Base-by-base conservation (phyloP, 2,113 vertebrate species). In the Pampusana beccarii region DNA sequence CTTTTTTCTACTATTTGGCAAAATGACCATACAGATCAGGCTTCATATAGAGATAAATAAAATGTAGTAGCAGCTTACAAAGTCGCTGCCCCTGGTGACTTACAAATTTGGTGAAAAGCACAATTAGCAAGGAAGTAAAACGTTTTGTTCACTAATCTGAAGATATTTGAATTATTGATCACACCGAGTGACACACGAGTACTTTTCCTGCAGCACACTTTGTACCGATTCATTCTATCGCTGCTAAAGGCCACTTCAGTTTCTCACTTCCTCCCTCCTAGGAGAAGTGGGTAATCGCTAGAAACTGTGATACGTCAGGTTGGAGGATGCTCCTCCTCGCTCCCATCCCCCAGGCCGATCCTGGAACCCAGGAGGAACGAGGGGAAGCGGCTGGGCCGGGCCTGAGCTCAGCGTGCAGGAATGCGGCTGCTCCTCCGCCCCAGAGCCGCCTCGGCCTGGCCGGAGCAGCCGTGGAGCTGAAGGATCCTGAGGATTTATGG, bases 381-480 rank as follows among this genome's bases (percentile, higher is more conserved):
- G 44, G 44, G 44, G 44, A 46, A 46, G 44, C 44, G 44, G 44
- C 44, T 46, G 11, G 40, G 91, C n/a, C 5, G 0, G 50, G 71
- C 26, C 3, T 40, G 21, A 94, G 80, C 93, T 96, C 73, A 94
- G 70, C 84, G 16, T 5, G 2, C 57, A 67, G 78, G 89, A 95
- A 95, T 87, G 72, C 46, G 3, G 33, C 66, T 4, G 11, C 36
- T 80, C 69, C 69, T 64, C 25, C 0, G 0, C 44, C 34, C 24
- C 62, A 57, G 74, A 40, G 29, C 48, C 54, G 64, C 81, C 66
- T 90, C 54, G 5, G 65, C 80, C 80, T 34, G 25, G 26, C n/a
- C 2, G 0, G 46, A 44, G 51, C 51, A 42, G 19, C 17, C 40
- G 20, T 9, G 44, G 57, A 84, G 60, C 64, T 78, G 29, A 84